A percentile compares a stretch with the other conserved stretches of the same genome.
Evolutionary conservation across 2,113 vertebrate species (phyloP).

Genomic region (Oxyura jamaicensis): DNA sequence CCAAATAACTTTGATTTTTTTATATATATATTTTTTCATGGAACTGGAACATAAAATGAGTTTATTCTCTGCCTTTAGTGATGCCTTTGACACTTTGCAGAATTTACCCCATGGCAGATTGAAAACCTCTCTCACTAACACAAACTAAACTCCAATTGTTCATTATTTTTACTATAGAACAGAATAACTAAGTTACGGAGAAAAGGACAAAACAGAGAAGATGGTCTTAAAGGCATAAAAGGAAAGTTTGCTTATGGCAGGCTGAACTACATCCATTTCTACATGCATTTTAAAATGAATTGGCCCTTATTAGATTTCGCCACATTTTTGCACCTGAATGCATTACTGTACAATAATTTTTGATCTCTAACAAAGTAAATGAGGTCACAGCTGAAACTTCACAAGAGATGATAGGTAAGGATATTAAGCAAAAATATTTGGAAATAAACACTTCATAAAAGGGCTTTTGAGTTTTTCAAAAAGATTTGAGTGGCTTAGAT

Average conservation of each 20-base stretch:
- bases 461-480: not conserved
- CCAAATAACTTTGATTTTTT: not conserved
- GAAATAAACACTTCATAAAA: not conserved
- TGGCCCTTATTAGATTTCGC: not conserved
- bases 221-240: not conserved
- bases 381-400: not conserved
- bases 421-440: not conserved
- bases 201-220: not conserved
- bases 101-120: not conserved
- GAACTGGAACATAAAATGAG: not conserved
- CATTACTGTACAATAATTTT: not conserved
- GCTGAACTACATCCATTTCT: not conserved
- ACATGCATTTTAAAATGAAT: not conserved
- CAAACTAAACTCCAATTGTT: not conserved
- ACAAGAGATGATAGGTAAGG: not conserved
- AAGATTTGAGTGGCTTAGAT: not conserved
- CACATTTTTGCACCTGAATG: not conserved
- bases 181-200: not conserved
- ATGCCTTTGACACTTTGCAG: not conserved
- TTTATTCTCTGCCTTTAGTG: not conserved
- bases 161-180: not conserved
- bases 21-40: constrained; percentile 15
- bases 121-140: not conserved
- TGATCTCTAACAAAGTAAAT: not conserved
- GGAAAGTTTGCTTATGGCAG: not conserved